phyloP scores from a whole-genome alignment of 2,888 invertebrate species.

The Melolontha melolontha region DNA sequence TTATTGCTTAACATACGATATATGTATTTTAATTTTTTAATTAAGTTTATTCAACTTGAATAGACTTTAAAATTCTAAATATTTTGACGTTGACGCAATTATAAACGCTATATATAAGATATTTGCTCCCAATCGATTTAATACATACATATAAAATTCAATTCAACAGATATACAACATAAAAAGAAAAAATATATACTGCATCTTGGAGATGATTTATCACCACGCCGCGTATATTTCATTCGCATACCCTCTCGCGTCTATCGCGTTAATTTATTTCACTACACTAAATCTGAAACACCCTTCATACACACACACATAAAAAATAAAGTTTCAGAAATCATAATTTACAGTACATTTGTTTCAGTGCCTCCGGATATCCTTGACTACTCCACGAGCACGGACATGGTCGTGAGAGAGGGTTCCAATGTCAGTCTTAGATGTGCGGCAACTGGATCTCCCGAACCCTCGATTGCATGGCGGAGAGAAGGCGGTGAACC shows the following conservation, averaged over 20 bases:
- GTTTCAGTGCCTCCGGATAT: conserved; percentile 83
- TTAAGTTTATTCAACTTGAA: too few relatives aligned
- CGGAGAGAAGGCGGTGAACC: conserved; percentile 83
- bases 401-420: conserved; percentile 88
- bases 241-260: conserved; percentile 2
- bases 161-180: background rate
- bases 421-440: conserved; percentile 86
- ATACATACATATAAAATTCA: background rate
- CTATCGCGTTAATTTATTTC: conserved; percentile 34
- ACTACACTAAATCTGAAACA: conserved; percentile 24
- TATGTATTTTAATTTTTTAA: too few relatives aligned
- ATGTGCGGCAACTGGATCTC: conserved; percentile 91
- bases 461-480: conserved; percentile 89
- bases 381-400: conserved; percentile 82
- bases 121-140: too few relatives aligned
- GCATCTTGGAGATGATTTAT: conserved; percentile 7
- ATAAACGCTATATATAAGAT: too few relatives aligned
- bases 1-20: too few relatives aligned
- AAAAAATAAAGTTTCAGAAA: conserved; percentile 32
- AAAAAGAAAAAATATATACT: conserved; percentile 17
- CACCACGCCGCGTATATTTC: conserved; percentile 2
- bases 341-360: conserved; percentile 42
- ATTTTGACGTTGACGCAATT: too few relatives aligned
- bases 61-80: too few relatives aligned
- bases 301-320: conserved; percentile 16